These are phyloP conservation scores for Metallyticus violacea DNA, from an alignment of 2,888 invertebrate species.

Conservation along the genomic window DNA sequence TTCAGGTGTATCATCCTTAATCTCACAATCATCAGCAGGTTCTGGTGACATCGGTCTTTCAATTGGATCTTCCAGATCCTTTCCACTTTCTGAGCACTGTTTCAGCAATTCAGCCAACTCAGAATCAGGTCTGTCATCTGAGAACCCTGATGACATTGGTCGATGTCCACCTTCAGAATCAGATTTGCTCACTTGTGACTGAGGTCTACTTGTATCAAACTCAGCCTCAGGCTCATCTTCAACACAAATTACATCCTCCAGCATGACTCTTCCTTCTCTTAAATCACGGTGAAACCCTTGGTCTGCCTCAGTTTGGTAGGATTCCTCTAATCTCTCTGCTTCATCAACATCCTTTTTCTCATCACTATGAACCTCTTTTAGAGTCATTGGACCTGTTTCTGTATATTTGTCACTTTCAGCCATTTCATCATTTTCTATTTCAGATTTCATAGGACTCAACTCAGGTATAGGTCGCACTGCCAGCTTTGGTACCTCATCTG, in stretches of 20 bases:
- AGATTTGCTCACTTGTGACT: conserved; percentile 44
- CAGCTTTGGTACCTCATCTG: conserved; percentile 4
- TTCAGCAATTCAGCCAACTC: conserved; percentile 46
- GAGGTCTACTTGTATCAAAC: conserved; percentile 47
- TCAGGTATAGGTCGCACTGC: conserved; percentile 33
- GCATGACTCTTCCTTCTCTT: conserved; percentile 44
- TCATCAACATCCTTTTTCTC: conserved; percentile 51
- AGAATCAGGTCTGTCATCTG: conserved; percentile 47
- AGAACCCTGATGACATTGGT: conserved; percentile 45
- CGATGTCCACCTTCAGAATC: conserved; percentile 43
- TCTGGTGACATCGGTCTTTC: conserved; percentile 55
- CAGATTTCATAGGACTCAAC: conserved; percentile 34
- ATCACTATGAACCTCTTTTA: conserved; percentile 48
- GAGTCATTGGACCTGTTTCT: conserved; percentile 41
- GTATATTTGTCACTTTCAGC: conserved; percentile 46
- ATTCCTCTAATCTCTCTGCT: conserved; percentile 43
- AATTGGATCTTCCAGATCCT: conserved; percentile 48
- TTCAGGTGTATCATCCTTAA: conserved; percentile 46
- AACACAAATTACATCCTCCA: conserved; percentile 37
- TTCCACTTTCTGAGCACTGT: conserved; percentile 43
- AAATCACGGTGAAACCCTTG: conserved; percentile 47
- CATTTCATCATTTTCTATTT: conserved; percentile 37
- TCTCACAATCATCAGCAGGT: conserved; percentile 45
- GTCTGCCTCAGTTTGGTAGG: conserved; percentile 49
- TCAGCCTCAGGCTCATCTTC: conserved; percentile 48